Evolutionary conservation across 2,113 vertebrate genomes (phyloP), one percentile per base, ranked within the genome.

Genomic region (Prochilodus magdalenae): DNA sequence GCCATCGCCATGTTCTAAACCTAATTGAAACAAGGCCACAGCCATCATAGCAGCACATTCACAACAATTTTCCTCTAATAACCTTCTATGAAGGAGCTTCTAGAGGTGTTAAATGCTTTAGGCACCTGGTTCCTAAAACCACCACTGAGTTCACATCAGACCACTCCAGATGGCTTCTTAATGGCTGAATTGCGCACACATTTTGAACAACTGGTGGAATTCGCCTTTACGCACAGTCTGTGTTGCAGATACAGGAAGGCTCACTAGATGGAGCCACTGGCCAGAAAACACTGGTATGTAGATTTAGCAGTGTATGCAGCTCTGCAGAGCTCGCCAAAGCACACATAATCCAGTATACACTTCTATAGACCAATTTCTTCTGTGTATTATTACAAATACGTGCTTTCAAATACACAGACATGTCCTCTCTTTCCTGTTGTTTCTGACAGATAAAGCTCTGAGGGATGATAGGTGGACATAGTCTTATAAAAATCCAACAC

Each of bases 261-360:
- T 79, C 85, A 66, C 78, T 77, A 83, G 85, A 62, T 77, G 81
- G 85, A 29, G 74, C 73, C 62, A 83, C 29, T 40, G 29, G 44
- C 59, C 60, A 27, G 15, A 65, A 81, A 57, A 26, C 77, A 70
- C 15, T 36, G 13, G 27, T 29, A 27, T 62, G 27, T 1, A 5
- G 12, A 69, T 30, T 40, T 18, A 67, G 62, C 18, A 20, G 27
- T 2, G 0, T 0, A 14, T 11, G 14, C 30, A 62, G 2, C 59
- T 29, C 18, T 67, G 65, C 15, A 49, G 13, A 36, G 33, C 57
- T 27, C 16, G 30, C 15, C 36, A 33, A 63, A 22, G 16, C 12
- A 67, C 4, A 65, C 15, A 22, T 22, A 65, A 65, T 40, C 65
- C 66, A 70, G 18, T n/a, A n/a, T 59, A 57, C n/a, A 22, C n/a